Evolutionary conservation across 92 coral and sea anemone species (phyloP).

Genomic region (Epizoanthus scotinus): DNA sequence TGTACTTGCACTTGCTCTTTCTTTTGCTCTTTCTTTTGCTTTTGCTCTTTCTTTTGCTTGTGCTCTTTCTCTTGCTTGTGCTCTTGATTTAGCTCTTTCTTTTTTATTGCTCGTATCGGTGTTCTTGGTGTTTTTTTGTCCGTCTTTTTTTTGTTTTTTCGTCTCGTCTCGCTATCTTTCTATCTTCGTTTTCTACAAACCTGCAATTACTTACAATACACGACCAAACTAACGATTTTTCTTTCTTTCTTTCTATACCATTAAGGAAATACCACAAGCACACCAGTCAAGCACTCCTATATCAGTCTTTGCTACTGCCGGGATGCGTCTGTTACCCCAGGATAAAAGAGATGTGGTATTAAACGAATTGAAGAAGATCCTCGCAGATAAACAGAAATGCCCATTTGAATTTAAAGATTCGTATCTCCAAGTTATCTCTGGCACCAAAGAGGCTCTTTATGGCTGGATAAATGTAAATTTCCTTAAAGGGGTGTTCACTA

Average conservation of each 20-base stretch:
- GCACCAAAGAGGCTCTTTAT: conserved; percentile 39
- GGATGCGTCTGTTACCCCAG: conserved; percentile 37
- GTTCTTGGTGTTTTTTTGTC: too few species aligned
- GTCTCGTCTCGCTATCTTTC: too few species aligned
- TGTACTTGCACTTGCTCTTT: too few species aligned
- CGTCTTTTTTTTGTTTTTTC: too few species aligned
- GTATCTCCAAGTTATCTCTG: conserved; percentile 37
- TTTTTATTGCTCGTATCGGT: too few species aligned
- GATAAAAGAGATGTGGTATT: conserved; percentile 7
- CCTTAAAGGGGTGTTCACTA: conserved; percentile 30
- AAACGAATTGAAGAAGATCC: conserved; percentile 23
- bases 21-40: too few species aligned
- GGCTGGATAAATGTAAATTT: conserved; percentile 51
- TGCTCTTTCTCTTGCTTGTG: too few species aligned
- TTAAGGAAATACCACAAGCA: conserved; percentile 34
- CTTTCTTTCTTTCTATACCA: neutral
- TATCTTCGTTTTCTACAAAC: too few species aligned
- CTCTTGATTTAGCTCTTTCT: too few species aligned
- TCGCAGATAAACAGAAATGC: conserved; percentile 44
- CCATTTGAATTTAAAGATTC: conserved; percentile 40
- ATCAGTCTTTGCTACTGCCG: conserved; percentile 45
- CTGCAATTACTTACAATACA: too few species aligned
- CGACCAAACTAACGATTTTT: too few species aligned
- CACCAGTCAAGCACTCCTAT: conserved; percentile 32
- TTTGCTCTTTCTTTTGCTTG: too few species aligned